Base-by-base conservation (phyloP, 2,797 vertebrate genomes). In the Nyctibius grandis region DNA sequence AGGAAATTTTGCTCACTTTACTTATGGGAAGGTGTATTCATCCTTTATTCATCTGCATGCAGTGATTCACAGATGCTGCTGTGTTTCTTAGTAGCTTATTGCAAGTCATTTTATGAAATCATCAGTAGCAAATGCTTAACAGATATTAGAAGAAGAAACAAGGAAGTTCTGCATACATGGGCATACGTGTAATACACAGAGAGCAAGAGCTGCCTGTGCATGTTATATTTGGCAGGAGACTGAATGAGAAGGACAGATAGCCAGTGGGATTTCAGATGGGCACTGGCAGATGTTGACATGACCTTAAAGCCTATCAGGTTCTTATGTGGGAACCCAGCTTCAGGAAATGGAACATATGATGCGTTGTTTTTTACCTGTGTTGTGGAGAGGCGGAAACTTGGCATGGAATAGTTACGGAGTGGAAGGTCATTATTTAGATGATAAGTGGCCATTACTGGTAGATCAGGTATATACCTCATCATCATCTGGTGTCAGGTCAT, bases 21-120 rank as follows among this genome's bases (percentile, higher is more conserved):
- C 57, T 87, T 86, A 17, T 14, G 29, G 69, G 64, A 94, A 91
- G 68, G 77, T 91, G 22, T 95, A 10, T 91, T 47, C 34, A 68
- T 79, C 26, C 65, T 96, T 89, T 91, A 42, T 78, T 96, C 31
- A 73, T 85, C 73, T 77, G 64, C 38, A 70, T 84, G 87, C 91
- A 86, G 82, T 77, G 44, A 91, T 88, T 92, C 76, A 68, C 51
- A 89, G 68, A 48, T 91, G 57, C 51, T 95, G 47, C 84, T 95
- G 21, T 67, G 31, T 91, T 92, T 82, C 85, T 83, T 91, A 76
- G 68, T 56, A 94, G 59, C 56, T 96, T 72, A 60, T 75, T 84
- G 40, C 31, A 89, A 91, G 48, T 50, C 8, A 44, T 81, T 91
- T 84, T 87, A 57, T 73, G 36, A 94, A 91, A 90, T 85, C 44